Base-by-base conservation (phyloP, 2,888 invertebrate species). In the Hartigia nigra region DNA sequence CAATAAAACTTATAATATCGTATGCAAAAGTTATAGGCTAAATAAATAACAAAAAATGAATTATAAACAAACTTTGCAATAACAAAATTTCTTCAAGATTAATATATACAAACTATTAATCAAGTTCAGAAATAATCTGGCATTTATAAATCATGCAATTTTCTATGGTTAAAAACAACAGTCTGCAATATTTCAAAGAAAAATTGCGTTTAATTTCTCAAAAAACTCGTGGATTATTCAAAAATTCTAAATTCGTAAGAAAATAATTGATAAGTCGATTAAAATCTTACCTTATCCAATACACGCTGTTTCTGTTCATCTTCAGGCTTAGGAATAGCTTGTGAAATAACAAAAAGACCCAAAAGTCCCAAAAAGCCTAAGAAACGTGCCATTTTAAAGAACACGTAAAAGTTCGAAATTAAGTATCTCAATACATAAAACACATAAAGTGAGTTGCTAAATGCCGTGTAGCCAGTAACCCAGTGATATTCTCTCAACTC, bases 281-380 rank as follows among this genome's bases (percentile, higher is more conserved):
- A 2, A 74, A 69, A 69, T 31, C 85, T 77, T 83, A 91, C 91
- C 90, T 89, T 89, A 74, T 96, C 95, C 87, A 95, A 92, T 31
- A 95, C 92, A 80, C 95, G 92, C 81, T 95, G 94, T 36, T 85
- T 85, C 72, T 92, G 92, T 23, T 94, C 93, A 80, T 95, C 95
- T 75, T 96, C 96, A 23, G 95, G 95, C 89, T 95, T 96, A 1
- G 97, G 96, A 75, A 96, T 95, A 14, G 94, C 95, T 75, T 91
- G 90, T 36, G 92, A 92, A 76, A 55, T 9, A 55, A 55, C 55
- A 55, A 55, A 23, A 23, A 55, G 55, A 23, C 23, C 55, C 9
- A 23, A 55, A 55, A 55, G 55, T 55, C 55, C 55, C 2, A 55
- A 55, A 23, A 55, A 9, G 2, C 2, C 9, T 2, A 55, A 55